Evolutionary conservation across 2,888 invertebrate genomes (phyloP).

Genomic region (Globia sparganii): DNA sequence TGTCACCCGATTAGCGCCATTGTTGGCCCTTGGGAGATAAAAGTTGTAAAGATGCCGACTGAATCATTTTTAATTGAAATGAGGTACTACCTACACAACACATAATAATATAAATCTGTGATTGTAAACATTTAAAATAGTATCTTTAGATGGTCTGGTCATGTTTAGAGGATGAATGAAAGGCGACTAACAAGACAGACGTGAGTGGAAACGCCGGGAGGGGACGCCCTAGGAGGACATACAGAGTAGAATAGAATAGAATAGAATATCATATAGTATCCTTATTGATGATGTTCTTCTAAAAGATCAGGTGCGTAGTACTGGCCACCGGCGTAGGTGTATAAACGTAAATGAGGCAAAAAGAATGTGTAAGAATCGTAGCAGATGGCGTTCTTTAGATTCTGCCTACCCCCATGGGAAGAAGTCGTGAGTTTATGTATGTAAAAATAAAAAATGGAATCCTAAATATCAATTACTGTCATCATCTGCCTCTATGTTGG

Average conservation of each 20-base stretch:
- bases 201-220: background rate
- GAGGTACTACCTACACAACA: background rate
- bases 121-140: background rate
- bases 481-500: no score
- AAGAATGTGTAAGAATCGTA: no score
- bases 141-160: no score
- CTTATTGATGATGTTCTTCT: background rate
- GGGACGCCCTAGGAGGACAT: background rate
- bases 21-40: slow-evolving; percentile 67
- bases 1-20: slow-evolving; percentile 71
- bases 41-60: slow-evolving; percentile 30
- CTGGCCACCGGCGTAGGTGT: no score
- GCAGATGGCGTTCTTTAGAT: background rate
- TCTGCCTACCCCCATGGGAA: background rate
- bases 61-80: slow-evolving; percentile 26
- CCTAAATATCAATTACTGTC: background rate
- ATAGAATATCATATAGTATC: no score
- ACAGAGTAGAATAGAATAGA: no score
- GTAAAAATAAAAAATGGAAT: background rate
- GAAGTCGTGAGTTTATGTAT: background rate
- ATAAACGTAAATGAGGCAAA: no score
- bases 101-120: background rate
- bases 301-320: background rate
- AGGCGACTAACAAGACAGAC: no score
- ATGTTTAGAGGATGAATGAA: background rate